These are phyloP conservation scores for Meleagris gallopavo DNA, from an alignment of 2,113 vertebrate species.

Conservation along the genomic window DNA sequence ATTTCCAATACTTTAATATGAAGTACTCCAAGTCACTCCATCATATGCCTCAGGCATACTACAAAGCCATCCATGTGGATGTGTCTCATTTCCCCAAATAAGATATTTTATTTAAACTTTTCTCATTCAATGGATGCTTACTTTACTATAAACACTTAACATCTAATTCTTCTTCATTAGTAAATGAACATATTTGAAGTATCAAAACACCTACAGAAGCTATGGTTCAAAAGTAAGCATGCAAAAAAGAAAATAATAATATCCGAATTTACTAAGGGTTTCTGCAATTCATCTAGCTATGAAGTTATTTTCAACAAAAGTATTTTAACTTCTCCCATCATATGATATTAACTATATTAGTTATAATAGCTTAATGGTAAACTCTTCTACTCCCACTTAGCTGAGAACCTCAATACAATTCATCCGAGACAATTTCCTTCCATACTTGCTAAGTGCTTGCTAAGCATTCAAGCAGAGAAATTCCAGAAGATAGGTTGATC, in stretches of 20 bases:
- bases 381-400: neutral
- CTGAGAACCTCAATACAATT: neutral
- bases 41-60: neutral
- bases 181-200: neutral
- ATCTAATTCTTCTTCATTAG: neutral
- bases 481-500: neutral
- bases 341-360: neutral
- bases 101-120: neutral
- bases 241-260: neutral
- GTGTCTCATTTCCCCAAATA: neutral
- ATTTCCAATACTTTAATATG: neutral
- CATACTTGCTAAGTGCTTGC: neutral
- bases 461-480: neutral
- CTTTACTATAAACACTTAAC: neutral
- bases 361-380: neutral
- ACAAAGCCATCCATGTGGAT: neutral
- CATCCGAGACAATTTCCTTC: neutral
- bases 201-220: neutral
- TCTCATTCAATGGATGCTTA: neutral
- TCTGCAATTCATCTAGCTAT: neutral
- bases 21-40: neutral
- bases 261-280: neutral
- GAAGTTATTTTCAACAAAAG: neutral
- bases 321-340: neutral
- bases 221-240: neutral